Conservation (phyloP, 2,113 vertebrate species). For the Lampris incognitus region DNA sequence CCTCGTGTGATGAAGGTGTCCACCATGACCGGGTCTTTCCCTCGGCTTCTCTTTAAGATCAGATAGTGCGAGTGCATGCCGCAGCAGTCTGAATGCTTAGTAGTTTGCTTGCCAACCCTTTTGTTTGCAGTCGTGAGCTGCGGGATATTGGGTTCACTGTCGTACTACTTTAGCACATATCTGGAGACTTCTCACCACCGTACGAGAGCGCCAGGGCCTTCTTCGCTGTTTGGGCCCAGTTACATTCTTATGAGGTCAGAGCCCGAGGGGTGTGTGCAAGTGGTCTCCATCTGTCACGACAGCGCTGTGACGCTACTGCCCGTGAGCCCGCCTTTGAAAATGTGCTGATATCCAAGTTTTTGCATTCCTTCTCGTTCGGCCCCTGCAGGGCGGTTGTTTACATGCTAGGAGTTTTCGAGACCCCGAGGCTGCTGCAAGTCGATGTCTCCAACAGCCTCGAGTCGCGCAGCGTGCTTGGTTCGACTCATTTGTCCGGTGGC, state of each 20-base stretch:
- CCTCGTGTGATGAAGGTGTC: too few species aligned
- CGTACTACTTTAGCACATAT: not conserved
- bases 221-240: conserved; percentile 57
- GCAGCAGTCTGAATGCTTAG: not conserved
- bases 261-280: conserved; percentile 57
- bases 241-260: conserved; percentile 69
- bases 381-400: conserved; percentile 9
- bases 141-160: not conserved
- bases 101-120: not conserved
- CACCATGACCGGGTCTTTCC: too few species aligned
- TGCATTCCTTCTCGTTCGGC: conserved; percentile 22
- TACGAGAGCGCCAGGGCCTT: conserved; percentile 27
- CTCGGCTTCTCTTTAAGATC: too few species aligned
- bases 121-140: not conserved
- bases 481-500: not conserved
- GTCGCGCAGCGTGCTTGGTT: not conserved
- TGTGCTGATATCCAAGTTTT: conserved; percentile 33
- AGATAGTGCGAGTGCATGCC: too few species aligned
- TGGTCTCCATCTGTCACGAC: conserved; percentile 69
- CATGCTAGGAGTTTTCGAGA: conserved; percentile 30
- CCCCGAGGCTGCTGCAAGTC: conserved; percentile 1
- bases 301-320: conserved; percentile 40
- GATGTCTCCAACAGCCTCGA: not conserved
- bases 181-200: conserved; percentile 15
- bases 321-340: conserved; percentile 48